Evolutionary conservation across 2,797 vertebrate species (phyloP).

Genomic region (Danio choprae): DNA sequence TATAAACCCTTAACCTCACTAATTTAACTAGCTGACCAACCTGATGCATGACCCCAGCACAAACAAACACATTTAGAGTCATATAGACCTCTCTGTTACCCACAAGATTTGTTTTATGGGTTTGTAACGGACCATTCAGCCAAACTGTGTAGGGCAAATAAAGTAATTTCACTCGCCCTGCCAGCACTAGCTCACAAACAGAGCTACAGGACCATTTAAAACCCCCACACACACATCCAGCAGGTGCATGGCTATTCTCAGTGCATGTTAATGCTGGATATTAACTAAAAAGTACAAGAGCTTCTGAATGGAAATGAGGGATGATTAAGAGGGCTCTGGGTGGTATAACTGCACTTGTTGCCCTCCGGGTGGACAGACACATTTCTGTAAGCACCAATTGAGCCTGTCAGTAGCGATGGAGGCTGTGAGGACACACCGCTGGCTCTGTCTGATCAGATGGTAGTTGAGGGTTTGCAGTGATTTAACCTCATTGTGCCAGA

Average conservation of each 20-base stretch:
- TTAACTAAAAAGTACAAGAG: background rate
- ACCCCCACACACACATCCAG: slow-evolving; percentile 32
- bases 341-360: slow-evolving; percentile 26
- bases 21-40: background rate
- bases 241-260: background rate
- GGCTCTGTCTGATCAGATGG: slow-evolving; percentile 27
- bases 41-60: background rate
- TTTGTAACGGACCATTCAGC: slow-evolving; percentile 38
- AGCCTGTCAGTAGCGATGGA: slow-evolving; percentile 39
- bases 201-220: slow-evolving; percentile 1
- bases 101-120: slow-evolving; percentile 35
- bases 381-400: slow-evolving; percentile 29
- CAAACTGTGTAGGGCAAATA: slow-evolving; percentile 26
- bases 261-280: background rate
- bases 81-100: background rate
- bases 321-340: slow-evolving; percentile 19
- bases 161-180: slow-evolving; percentile 12
- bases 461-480: slow-evolving; percentile 15
- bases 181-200: background rate
- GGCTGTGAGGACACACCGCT: slow-evolving; percentile 15
- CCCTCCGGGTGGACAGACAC: slow-evolving; percentile 8
- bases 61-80: slow-evolving; percentile 16
- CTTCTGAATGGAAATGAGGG: background rate
- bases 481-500: slow-evolving; percentile 6
- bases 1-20: background rate